Evolutionary conservation across 1,140 invertebrate genomes (phyloP), one percentile per base, ranked within the genome.

Genomic region (Mercenaria mercenaria): DNA sequence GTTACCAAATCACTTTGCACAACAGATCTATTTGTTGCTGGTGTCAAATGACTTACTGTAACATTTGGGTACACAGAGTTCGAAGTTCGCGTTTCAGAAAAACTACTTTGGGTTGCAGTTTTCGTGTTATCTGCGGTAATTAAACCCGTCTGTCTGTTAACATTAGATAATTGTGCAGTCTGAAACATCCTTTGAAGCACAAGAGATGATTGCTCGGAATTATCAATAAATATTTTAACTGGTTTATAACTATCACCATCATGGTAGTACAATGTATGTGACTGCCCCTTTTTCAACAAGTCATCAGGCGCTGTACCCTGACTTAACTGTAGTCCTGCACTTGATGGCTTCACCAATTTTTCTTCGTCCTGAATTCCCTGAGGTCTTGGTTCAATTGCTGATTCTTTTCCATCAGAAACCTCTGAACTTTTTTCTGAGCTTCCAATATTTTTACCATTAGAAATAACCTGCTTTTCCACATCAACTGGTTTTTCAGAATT

Each of bases 221-320:
- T 76, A 39, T 87, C 85, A 41, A 87, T 79, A 59, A 87, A 87
- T 41, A 87, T 87, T 29, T 56, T 59, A 23, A 87, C 47, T 23
- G 85, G 85, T 79, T 87, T 87, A 50, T 79, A 87, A 18, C 69
- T 41, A 77, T 79, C 74, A 2, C 85, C 85, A 47, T 87, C 85
- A 41, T 26, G 69, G 26, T 79, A 79, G n/a, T 41, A 87, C 29
- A 87, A 61, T 6, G 69, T 76, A 50, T 64, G 69, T 8, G 85
- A 64, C 39, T 87, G 64, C 20, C 72, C 52, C 26, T 47, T 34
- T 34, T 64, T 34, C 26, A 79, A 76, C 43, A 74, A 29, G 8
- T 52, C 67, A n/a, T 47, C 39, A 1, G 32, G 15, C 8, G 32
- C 8, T 10, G 15, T 10, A 72, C 67, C 39, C 34, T 72, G 67